Base-by-base conservation (phyloP, 2,113 vertebrate species). In the Antechinus flavipes region DNA sequence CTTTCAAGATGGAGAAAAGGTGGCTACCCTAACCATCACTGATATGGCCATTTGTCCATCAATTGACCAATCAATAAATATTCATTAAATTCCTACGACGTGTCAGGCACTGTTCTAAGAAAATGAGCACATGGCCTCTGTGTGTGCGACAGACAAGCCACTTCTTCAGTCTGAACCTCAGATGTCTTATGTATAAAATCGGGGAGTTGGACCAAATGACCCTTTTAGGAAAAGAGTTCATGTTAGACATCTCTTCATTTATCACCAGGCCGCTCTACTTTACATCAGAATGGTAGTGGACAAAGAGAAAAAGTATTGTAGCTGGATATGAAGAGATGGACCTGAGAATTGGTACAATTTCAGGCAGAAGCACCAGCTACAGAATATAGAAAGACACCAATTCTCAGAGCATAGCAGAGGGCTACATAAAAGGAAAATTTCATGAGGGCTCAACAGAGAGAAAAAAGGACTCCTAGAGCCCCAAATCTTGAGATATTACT, bases 141-240 rank as follows among this genome's bases (percentile, higher is more conserved):
- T 8, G 5, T 10, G 3, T 1, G 14, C 56, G 19, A 24, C 42
- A 1, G 50, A 23, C 23, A 89, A 30, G 24, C 30, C 30, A 68
- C 84, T 58, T 89, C 30, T 49, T 23, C 54, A 47, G 52, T 91
- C 76, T n/a, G 42, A 92, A 46, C 55, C 26, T 91, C 7, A 16
- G 50, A 46, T 42, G 93, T 24, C 47, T 94, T 49, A 95, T 55
- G 91, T 93, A 7, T 91, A 84, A 76, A 94, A 89, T 8, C 23
- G 27, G 35, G 93, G 30, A 3, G 22, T 0, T 91, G 16, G 7
- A 91, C 58, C n/a, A 42, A 52, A 16, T 46, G 68, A 76, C 42
- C 35, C 16, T 8, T 42, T 76, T 42, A 22, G 35, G 68, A 6
- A n/a, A 4, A 76, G 35, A 76, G 35, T n/a, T 42, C 35, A 6